Evolutionary conservation across 2,797 vertebrate genomes (phyloP).

Genomic region (Mus minutoides): DNA sequence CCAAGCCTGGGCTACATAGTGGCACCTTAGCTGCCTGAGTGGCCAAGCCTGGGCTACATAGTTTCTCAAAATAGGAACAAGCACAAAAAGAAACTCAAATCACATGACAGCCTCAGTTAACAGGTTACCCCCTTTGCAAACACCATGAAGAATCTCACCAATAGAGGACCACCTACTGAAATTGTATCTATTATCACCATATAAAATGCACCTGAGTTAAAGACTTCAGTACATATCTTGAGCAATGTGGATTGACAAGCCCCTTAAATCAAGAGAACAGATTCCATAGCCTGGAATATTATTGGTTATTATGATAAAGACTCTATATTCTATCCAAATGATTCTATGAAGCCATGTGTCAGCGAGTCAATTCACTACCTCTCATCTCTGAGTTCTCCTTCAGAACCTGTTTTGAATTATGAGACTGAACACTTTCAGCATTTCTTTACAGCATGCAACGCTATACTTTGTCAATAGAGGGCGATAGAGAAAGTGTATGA

Average conservation of each 20-base stretch:
- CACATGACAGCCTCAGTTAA: not conserved
- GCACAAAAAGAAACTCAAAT: not conserved
- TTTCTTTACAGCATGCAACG: not conserved
- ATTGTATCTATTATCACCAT: no score
- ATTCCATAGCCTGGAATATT: not conserved
- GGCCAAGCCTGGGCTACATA: not conserved
- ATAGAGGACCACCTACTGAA: not conserved
- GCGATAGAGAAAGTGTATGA: not conserved
- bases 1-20: not conserved
- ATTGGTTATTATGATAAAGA: not conserved
- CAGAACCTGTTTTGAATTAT: not conserved
- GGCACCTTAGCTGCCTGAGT: not conserved
- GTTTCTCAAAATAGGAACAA: not conserved
- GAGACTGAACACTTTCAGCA: not conserved
- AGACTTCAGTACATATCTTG: not conserved
- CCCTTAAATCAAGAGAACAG: not conserved
- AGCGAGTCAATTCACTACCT: not conserved
- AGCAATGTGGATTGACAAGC: not conserved
- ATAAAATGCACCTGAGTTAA: not conserved
- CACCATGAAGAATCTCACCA: not conserved
- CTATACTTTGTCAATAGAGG: conserved; percentile 56
- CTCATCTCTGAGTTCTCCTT: conserved; percentile 30
- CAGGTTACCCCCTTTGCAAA: not conserved
- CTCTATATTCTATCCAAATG: not conserved
- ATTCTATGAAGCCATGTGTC: not conserved